phyloP scores from a whole-genome alignment of 30 jellyfish, hydroid and myxozoan species.

The Turritopsis dohrnii region DNA sequence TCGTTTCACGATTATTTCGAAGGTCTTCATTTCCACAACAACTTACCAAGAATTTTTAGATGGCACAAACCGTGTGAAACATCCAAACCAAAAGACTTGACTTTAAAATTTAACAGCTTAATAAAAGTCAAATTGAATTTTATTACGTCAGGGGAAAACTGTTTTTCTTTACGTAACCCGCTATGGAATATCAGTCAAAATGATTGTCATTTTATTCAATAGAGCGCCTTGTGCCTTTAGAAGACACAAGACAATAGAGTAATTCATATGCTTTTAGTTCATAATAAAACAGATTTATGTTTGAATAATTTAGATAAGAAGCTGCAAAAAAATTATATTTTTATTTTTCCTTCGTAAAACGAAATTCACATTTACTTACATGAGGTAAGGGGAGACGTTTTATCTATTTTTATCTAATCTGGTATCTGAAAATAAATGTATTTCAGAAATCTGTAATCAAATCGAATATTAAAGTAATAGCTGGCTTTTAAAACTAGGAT shows the following conservation, averaged over 20 bases:
- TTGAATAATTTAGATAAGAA: too few relatives aligned
- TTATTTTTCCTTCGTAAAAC: neutral
- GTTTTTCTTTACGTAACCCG: neutral
- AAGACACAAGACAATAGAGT: neutral
- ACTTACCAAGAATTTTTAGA: neutral
- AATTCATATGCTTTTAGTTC: neutral
- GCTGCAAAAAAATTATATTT: neutral
- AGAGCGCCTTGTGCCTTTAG: neutral
- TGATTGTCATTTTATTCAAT: neutral
- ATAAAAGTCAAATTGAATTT: neutral
- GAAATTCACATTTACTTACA: neutral
- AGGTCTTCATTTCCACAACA: too few relatives aligned
- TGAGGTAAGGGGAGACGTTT: neutral
- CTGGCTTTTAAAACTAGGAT: too few relatives aligned
- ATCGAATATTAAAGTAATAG: too few relatives aligned
- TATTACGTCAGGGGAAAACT: neutral
- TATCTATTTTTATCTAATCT: neutral
- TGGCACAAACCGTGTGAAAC: neutral
- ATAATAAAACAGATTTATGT: neutral
- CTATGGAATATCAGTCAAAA: neutral
- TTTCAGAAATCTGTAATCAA: too few relatives aligned
- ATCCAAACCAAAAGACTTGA: neutral
- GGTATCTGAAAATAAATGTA: neutral
- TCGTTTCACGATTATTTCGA: too few relatives aligned
- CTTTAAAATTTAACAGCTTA: neutral